Conservation (phyloP, 2,888 invertebrate species). For the Eulithis testata region DNA sequence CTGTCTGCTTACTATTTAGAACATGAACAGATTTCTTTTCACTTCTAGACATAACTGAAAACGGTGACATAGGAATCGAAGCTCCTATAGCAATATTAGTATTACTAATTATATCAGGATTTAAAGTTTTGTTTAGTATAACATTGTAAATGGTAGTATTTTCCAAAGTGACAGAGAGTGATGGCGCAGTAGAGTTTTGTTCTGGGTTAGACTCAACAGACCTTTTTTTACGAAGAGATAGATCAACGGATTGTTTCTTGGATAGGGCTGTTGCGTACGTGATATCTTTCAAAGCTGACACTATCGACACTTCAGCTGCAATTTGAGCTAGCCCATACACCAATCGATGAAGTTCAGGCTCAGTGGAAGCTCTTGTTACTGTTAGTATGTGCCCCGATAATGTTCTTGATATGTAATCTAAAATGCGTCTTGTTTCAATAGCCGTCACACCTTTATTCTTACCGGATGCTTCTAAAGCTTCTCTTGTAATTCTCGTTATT, state of each 20-base stretch:
- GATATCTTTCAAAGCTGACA: conserved; percentile 76
- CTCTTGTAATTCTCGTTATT: conserved; percentile 76
- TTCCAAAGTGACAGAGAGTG: conserved; percentile 38
- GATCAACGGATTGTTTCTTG: conserved; percentile 76
- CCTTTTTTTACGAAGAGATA: conserved; percentile 70
- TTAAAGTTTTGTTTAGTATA: conserved; percentile 63
- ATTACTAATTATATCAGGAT: conserved; percentile 28
- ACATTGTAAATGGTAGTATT: conserved; percentile 57
- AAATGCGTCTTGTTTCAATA: conserved; percentile 76
- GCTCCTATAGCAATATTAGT: conserved; percentile 11
- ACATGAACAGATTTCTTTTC: conserved; percentile 60
- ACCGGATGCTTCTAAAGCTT: conserved; percentile 76
- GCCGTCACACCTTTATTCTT: conserved; percentile 77
- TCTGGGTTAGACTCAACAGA: conserved; percentile 44
- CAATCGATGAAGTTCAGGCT: conserved; percentile 76
- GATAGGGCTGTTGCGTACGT: conserved; percentile 74
- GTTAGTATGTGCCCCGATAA: conserved; percentile 74
- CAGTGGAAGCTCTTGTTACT: conserved; percentile 75
- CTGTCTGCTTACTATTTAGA: conserved; percentile 48
- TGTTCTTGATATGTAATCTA: conserved; percentile 78
- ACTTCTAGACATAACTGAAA: conserved; percentile 61
- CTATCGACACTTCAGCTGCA: conserved; percentile 77
- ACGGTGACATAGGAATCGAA: conserved; percentile 53
- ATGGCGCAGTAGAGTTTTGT: conserved; percentile 38
- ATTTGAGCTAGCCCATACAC: conserved; percentile 80